These are phyloP conservation scores for Dione vanillae DNA, from an alignment of 2,888 invertebrate genomes.

Conservation along the genomic window DNA sequence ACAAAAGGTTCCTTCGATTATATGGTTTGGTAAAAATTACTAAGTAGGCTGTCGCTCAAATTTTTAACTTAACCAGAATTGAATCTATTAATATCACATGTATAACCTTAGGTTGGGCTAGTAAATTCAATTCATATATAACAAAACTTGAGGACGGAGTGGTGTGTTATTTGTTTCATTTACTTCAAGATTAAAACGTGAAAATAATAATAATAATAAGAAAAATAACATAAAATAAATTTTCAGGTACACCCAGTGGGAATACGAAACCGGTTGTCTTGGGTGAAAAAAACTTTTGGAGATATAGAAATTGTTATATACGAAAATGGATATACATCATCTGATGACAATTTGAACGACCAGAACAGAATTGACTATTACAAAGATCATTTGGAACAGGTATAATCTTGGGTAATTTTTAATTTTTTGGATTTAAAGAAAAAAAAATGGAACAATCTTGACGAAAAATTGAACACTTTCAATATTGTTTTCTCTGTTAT, in stretches of 20 bases:
- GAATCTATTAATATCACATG: too few species aligned
- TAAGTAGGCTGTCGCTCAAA: too few species aligned
- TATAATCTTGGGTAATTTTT: background rate
- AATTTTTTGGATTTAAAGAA: background rate
- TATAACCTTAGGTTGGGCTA: too few species aligned
- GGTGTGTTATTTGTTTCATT: background rate
- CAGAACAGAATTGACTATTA: slow-evolving; percentile 52
- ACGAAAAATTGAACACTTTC: too few species aligned
- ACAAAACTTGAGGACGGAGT: too few species aligned
- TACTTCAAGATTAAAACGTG: background rate
- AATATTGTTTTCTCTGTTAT: background rate
- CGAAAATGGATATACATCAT: slow-evolving; percentile 64
- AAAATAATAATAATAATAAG: background rate
- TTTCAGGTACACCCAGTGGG: slow-evolving; percentile 16
- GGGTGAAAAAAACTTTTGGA: slow-evolving; percentile 8
- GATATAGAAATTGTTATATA: slow-evolving; percentile 61
- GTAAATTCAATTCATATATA: too few species aligned
- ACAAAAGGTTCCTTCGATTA: too few species aligned
- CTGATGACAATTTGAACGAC: slow-evolving; percentile 54
- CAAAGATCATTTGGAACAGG: slow-evolving; percentile 54
- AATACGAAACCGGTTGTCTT: background rate
- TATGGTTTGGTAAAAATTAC: too few species aligned
- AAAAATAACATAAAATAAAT: background rate
- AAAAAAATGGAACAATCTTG: too few species aligned
- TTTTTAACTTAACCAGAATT: too few species aligned